phyloP scores from a whole-genome alignment of 2,888 invertebrate genomes.

The Macaria liturata region DNA sequence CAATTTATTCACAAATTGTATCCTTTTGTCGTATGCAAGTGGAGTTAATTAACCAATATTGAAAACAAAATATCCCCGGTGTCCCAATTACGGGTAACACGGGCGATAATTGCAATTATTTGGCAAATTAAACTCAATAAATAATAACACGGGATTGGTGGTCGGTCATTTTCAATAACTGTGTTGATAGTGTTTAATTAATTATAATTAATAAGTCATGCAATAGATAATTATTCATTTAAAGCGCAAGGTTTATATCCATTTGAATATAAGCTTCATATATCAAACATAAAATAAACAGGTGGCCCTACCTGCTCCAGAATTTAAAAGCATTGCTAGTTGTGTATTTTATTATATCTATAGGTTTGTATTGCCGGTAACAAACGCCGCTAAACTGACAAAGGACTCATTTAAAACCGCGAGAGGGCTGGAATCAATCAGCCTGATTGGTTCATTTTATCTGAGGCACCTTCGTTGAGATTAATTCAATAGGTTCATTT shows the following conservation, averaged over 20 bases:
- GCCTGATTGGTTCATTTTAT: constrained; percentile 41
- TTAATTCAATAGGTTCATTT: constrained; percentile 15
- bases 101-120: constrained; percentile 1
- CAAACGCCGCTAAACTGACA: constrained; percentile 27
- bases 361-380: constrained; percentile 2
- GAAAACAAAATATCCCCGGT: background rate
- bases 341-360: too few species aligned
- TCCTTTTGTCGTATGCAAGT: background rate
- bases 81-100: constrained; percentile 7
- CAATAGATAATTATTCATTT: too few species aligned
- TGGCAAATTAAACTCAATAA: background rate
- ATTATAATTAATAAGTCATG: background rate
- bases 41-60: background rate
- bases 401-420: constrained; percentile 41
- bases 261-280: too few species aligned
- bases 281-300: too few species aligned
- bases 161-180: background rate
- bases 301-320: too few species aligned
- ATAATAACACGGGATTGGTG: constrained; percentile 5
- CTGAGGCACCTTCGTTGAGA: constrained; percentile 7
- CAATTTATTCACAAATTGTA: too few species aligned
- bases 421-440: constrained; percentile 47
- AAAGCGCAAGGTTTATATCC: too few species aligned
- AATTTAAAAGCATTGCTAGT: too few species aligned
- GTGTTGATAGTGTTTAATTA: background rate